A percentile compares a stretch with the other conserved stretches of the same genome.
Evolutionary conservation across 2,888 invertebrate species (phyloP).

Genomic region (Drosophila koepferae): DNA sequence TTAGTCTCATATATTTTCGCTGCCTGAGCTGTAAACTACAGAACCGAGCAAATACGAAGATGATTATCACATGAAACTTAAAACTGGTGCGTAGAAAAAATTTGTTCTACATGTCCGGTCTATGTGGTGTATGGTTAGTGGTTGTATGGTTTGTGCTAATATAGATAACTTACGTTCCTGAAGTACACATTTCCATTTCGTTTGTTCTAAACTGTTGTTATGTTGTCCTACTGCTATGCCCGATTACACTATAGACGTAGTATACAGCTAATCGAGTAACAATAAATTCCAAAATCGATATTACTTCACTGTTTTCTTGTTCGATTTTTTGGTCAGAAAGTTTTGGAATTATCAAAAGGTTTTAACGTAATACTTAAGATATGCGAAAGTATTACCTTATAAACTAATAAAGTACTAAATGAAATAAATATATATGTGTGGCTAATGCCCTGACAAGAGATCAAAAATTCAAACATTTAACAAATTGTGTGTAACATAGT

Average conservation of each 20-base stretch:
- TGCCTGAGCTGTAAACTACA: too few species aligned
- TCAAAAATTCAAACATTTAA: conserved; percentile 5
- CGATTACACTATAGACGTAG: conserved; percentile 10
- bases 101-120: too few species aligned
- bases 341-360: conserved; percentile 44
- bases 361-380: conserved; percentile 44
- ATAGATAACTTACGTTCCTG: too few species aligned
- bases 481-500: conserved; percentile 25
- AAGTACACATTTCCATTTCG: background rate
- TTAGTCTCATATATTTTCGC: too few species aligned
- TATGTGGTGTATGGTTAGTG: too few species aligned
- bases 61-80: too few species aligned
- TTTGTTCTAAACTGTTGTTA: background rate
- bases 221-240: background rate
- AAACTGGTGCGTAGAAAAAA: too few species aligned
- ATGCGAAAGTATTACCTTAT: conserved; percentile 24
- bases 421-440: conserved; percentile 10
- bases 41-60: too few species aligned
- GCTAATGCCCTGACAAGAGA: conserved; percentile 16
- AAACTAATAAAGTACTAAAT: conserved; percentile 16
- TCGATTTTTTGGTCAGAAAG: conserved; percentile 62
- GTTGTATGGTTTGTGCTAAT: too few species aligned
- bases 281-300: conserved; percentile 37
- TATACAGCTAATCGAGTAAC: conserved; percentile 5
- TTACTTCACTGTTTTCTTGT: conserved; percentile 48